Conservation (phyloP, 1,140 invertebrate genomes). For the Mylabris phalerata region DNA sequence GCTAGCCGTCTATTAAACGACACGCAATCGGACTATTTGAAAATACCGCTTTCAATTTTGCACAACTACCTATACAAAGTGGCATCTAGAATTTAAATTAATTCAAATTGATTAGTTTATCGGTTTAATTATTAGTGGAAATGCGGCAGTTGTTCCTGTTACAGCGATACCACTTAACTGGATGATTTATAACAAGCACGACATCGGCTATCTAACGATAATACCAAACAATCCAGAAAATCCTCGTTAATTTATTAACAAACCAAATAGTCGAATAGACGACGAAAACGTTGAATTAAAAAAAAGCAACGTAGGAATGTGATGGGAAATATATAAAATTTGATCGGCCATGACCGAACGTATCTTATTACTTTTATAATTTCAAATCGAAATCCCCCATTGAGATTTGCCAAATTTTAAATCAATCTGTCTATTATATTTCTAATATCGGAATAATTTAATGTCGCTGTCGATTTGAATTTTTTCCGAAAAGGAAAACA, state of each 20-base stretch:
- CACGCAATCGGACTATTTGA: background rate
- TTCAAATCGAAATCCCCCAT: no score
- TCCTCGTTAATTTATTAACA: background rate
- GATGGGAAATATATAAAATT: no score
- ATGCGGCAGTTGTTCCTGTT: slow-evolving; percentile 20
- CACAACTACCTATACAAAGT: no score
- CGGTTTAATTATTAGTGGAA: slow-evolving; percentile 30
- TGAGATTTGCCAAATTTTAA: no score
- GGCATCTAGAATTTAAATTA: slow-evolving; percentile 26
- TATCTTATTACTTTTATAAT: no score
- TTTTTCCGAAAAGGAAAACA: no score
- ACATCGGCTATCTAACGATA: background rate
- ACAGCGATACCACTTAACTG: slow-evolving; percentile 18
- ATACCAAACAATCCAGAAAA: background rate
- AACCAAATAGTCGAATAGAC: background rate
- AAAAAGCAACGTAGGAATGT: background rate
- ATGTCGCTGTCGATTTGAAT: no score
- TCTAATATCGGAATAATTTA: no score
- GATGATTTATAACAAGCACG: slow-evolving; percentile 19
- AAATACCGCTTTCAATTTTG: no score
- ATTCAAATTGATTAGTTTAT: slow-evolving; percentile 30
- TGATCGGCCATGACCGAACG: no score
- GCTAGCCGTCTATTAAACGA: no score
- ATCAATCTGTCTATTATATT: no score
- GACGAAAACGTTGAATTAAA: background rate